Conservation (phyloP, 2,797 vertebrate species). For the Tokudaia tokunoshimensis region DNA sequence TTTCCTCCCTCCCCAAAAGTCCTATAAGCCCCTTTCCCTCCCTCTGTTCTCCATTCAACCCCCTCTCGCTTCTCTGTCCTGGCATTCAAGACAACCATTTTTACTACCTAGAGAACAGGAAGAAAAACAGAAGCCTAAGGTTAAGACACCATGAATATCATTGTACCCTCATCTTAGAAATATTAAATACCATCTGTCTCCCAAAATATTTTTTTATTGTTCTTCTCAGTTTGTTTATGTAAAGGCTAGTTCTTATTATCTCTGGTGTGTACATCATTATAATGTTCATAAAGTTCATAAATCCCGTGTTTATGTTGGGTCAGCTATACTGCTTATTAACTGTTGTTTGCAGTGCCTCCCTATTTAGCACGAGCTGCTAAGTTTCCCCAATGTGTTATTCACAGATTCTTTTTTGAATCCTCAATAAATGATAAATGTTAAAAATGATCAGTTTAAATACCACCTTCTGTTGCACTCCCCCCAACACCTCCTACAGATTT, state of each 20-base stretch:
- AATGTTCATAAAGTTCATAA: conserved; percentile 30
- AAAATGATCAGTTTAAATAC: conserved; percentile 50
- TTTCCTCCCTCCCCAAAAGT: too few species aligned
- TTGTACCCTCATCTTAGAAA: neutral
- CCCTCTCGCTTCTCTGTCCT: too few species aligned
- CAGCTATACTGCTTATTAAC: conserved; percentile 49
- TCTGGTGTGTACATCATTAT: neutral
- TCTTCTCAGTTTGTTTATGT: neutral
- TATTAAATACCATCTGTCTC: conserved; percentile 35
- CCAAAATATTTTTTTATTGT: neutral
- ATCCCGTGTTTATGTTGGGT: conserved; percentile 23
- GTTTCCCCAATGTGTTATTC: conserved; percentile 60
- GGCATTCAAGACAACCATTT: neutral
- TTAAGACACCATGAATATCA: neutral
- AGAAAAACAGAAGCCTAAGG: neutral
- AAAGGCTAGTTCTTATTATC: neutral
- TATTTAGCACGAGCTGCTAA: conserved; percentile 57
- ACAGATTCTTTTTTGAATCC: conserved; percentile 57
- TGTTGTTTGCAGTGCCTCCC: conserved; percentile 49
- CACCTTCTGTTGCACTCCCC: neutral
- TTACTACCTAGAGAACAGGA: too few species aligned
- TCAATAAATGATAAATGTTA: conserved; percentile 77
- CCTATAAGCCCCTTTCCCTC: too few species aligned
- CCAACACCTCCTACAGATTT: conserved; percentile 64
- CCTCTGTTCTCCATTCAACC: too few species aligned